Evolutionary conservation across 2,113 vertebrate genomes (phyloP).

Genomic region (Hystrix brachyura): DNA sequence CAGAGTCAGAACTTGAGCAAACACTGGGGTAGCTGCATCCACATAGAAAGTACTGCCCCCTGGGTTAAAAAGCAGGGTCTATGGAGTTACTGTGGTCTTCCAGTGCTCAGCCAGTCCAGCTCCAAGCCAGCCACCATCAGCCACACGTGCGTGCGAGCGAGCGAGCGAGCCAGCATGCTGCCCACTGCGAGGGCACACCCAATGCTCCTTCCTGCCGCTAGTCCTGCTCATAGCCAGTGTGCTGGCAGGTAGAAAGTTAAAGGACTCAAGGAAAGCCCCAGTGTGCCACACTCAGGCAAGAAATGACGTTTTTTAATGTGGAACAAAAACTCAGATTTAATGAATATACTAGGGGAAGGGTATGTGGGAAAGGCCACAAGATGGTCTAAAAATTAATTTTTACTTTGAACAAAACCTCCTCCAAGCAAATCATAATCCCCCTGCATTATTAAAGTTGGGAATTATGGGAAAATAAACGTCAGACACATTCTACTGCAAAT

Average conservation of each 20-base stretch:
- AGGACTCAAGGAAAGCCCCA: conserved; percentile 74
- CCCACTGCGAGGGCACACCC: conserved; percentile 86
- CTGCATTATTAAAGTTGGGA: conserved; percentile 62
- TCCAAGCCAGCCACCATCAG: conserved; percentile 96
- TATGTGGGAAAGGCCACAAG: background rate
- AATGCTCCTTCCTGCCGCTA: conserved; percentile 82
- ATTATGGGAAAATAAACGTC: background rate
- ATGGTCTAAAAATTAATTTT: conserved; percentile 9
- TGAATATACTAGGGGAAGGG: background rate
- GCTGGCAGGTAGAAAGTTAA: conserved; percentile 73
- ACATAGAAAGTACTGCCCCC: conserved; percentile 84
- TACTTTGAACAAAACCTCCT: conserved; percentile 29
- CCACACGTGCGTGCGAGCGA: conserved; percentile 90
- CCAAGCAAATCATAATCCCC: background rate
- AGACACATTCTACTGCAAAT: conserved; percentile 48
- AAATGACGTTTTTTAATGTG: conserved; percentile 71
- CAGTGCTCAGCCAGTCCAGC: conserved; percentile 92
- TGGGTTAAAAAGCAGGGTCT: conserved; percentile 90
- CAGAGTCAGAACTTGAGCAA: conserved; percentile 76
- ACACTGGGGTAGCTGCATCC: conserved; percentile 73
- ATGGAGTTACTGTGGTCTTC: conserved; percentile 87
- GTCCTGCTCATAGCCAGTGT: conserved; percentile 85
- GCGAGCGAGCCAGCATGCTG: conserved; percentile 94
- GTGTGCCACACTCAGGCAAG: conserved; percentile 51
- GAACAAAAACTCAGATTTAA: conserved; percentile 74